These are phyloP conservation scores for Grapholita molesta DNA, from an alignment of 1,140 invertebrate genomes.

Conservation along the genomic window DNA sequence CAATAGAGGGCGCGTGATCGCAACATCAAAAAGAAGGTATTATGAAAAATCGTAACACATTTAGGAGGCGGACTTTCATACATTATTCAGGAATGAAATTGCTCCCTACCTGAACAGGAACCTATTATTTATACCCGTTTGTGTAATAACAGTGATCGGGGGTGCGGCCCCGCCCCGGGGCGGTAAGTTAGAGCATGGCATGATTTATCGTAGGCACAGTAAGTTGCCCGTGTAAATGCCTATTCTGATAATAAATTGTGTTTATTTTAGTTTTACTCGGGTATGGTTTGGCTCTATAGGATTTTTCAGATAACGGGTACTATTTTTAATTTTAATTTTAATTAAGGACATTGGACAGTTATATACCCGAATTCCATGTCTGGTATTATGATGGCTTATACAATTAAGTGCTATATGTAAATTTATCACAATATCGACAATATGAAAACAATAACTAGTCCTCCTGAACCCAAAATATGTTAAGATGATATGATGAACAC, in stretches of 20 bases:
- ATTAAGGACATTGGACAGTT: too few relatives aligned
- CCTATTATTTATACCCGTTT: conserved; percentile 40
- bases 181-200: conserved; percentile 3
- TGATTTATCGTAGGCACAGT: conserved; percentile 10
- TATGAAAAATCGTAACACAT: conserved; percentile 74
- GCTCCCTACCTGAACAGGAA: conserved; percentile 40
- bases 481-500: too few relatives aligned
- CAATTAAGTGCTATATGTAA: too few relatives aligned
- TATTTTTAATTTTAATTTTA: too few relatives aligned
- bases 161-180: conserved; percentile 31
- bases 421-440: too few relatives aligned
- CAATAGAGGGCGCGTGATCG: conserved; percentile 35
- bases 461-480: too few relatives aligned
- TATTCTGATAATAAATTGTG: conserved; percentile 6
- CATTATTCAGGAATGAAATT: conserved; percentile 69
- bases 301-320: not conserved
- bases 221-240: conserved; percentile 1
- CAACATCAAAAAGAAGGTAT: conserved; percentile 63
- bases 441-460: too few relatives aligned
- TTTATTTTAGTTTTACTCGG: not conserved
- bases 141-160: conserved; percentile 37
- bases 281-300: not conserved
- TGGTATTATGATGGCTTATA: too few relatives aligned
- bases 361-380: too few relatives aligned
- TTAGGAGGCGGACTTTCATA: conserved; percentile 63